Evolutionary conservation across 2,797 vertebrate species (phyloP), one percentile per base, ranked within the genome.

Genomic region (Mycteria americana): DNA sequence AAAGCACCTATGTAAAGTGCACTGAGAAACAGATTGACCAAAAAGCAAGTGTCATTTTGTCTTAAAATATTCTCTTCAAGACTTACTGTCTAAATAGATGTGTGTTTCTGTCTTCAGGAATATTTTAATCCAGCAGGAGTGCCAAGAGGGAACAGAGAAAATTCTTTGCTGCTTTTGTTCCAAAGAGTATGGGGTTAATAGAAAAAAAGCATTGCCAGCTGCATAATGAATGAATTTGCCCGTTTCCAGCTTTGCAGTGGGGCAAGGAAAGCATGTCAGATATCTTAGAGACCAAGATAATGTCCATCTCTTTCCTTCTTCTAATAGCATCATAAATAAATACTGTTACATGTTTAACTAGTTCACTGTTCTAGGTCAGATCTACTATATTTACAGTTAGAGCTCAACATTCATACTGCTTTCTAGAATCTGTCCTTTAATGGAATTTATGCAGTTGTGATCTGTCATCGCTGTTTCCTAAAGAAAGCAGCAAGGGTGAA

Each of bases 401-500:
- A 88, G 27, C 25, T 70, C 56, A 84, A 35, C 48, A 27, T 74
- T 81, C 50, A n/a, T 37, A n/a, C 37, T 81, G 60, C 73, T 92
- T 86, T 92, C 45, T 72, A 45, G 41, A 80, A 39, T 48, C 3
- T 16, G 60, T 11, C 54, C 27, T 85, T 68, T 35, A 63, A 28
- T 33, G 18, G 81, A 62, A 88, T 72, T 77, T 50, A 60, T 28
- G 79, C 68, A 62, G 46, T 91, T 85, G 69, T 88, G 77, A 48
- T 51, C 73, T 85, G 28, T 68, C 54, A 85, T 82, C 0, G 4
- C 69, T 31, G 33, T 89, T 93, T 86, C 84, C 74, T 76, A 67
- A 85, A 88, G 83, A 76, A 92, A 73, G 65, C 85, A 85, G 62
- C 77, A 57, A 68, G 81, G 64, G 53, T 89, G 89, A 89, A 93